Evolutionary conservation across 2,797 vertebrate species (phyloP), one percentile per base, ranked within the genome.

Genomic region (Pangasius macronema): DNA sequence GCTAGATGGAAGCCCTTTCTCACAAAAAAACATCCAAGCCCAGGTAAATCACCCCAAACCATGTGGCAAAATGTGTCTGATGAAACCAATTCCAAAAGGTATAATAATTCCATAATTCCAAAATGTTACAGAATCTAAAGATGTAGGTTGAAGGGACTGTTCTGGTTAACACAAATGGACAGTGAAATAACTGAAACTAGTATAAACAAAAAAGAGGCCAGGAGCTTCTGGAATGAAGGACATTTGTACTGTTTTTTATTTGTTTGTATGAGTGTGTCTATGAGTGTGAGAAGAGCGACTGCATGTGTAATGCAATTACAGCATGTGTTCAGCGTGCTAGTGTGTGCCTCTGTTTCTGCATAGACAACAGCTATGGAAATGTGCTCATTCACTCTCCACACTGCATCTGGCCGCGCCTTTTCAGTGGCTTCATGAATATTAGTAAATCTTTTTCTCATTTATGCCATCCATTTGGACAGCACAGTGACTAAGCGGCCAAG

Each of bases 351-450:
- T 82, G 88, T 83, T 65, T 88, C 85, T 73, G 75, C 87, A 89
- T 70, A 82, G 84, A 90, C 88, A 89, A 89, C 89, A 88, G 91
- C 84, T 89, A 90, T 89, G 88, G 88, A 90, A 91, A 91, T 91
- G 84, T 73, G 77, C 59, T 85, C 84, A 91, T 92, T 91, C 88
- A 86, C 68, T 86, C 77, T 87, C 59, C 89, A 85, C 79, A 84
- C 55, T 85, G 84, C 86, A 86, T 92, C 88, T 85, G 89, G 65
- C 82, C 88, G 83, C 87, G 86, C 88, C 84, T 90, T 86, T 87
- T 89, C 72, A 89, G 81, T 87, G 77, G 83, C 88, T 89, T 90
- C 87, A 89, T 92, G 91, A 92, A 92, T 91, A 90, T 91, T 88
- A 87, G 87, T 85, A 68, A 86, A 72, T 90, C 89, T 90, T 89